Evolutionary conservation across 2,113 vertebrate species (phyloP).

Genomic region (Elaphurus davidianus): DNA sequence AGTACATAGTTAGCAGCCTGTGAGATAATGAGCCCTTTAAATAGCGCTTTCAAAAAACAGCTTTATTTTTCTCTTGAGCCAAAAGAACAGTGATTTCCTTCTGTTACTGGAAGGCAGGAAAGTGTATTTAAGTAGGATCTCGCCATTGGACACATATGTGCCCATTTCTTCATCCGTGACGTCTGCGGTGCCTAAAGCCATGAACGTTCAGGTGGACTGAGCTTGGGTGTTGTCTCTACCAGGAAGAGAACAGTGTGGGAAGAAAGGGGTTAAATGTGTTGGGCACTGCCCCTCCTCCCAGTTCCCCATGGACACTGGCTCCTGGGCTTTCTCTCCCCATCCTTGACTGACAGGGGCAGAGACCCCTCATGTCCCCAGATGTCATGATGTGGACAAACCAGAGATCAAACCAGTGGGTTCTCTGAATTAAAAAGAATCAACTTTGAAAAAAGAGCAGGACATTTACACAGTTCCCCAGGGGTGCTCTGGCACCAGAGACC

Average conservation of each 20-base stretch:
- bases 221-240: not conserved
- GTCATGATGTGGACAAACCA: not conserved
- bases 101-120: conserved; percentile 30
- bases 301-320: not conserved
- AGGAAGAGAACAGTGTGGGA: not conserved
- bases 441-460: not conserved
- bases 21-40: conserved; percentile 64
- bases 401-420: not conserved
- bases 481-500: rapidly evolving
- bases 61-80: conserved; percentile 51
- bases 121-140: not conserved
- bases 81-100: conserved; percentile 23
- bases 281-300: too few species aligned
- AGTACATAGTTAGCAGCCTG: conserved; percentile 54
- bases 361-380: not conserved
- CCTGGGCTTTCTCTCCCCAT: not conserved
- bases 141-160: not conserved
- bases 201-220: too few species aligned
- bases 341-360: not conserved
- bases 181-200: rapidly evolving
- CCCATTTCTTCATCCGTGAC: not conserved
- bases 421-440: not conserved
- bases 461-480: not conserved
- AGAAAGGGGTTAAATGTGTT: not conserved
- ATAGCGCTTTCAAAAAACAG: conserved; percentile 21